Base-by-base conservation (phyloP, 2,797 vertebrate species). In the Rhinichthys osculus region DNA sequence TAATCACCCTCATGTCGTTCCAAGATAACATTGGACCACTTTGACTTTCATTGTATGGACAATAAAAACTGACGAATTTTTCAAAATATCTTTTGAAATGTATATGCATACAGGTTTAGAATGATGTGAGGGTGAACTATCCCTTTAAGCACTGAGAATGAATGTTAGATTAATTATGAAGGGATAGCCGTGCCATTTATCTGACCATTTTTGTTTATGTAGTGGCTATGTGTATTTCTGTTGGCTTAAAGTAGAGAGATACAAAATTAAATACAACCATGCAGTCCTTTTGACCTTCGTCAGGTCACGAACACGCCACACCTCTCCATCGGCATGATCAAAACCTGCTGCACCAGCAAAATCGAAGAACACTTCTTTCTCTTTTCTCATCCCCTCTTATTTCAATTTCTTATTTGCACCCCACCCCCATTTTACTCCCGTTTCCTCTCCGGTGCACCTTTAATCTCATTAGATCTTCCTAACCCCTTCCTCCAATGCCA, bases 331-430 rank as follows among this genome's bases (percentile, higher is more conserved):
- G 91, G 91, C 92, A 91, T 91, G 89, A 74, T 91, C 71, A 52
- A 90, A 94, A 95, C 94, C 93, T 94, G 95, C 94, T 95, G 94
- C 92, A 93, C 94, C 94, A 95, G 95, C 94, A 95, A 92, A 95
- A 94, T 90, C 93, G 89, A 91, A 90, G 89, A 91, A 90, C 91
- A 89, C 90, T 82, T 78, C 57, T 44, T 84, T 38, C 62, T 74
- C 83, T 74, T 57, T 64, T 33, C 81, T 59, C 83, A 72, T 79
- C 90, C 87, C 89, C 87, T 82, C 85, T 84, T 87, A 73, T 84
- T 47, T 81, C 86, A 78, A 88, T 89, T 87, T 67, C 70, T 84
- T 76, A 66, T 50, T 78, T 27, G 44, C 57, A 42, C 73, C 71
- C 81, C 82, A 66, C 77, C 84, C 89, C 84, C 85, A 38, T 78